Base-by-base conservation (phyloP, 1,140 invertebrate species). In the Pseudomyrmex gracilis region DNA sequence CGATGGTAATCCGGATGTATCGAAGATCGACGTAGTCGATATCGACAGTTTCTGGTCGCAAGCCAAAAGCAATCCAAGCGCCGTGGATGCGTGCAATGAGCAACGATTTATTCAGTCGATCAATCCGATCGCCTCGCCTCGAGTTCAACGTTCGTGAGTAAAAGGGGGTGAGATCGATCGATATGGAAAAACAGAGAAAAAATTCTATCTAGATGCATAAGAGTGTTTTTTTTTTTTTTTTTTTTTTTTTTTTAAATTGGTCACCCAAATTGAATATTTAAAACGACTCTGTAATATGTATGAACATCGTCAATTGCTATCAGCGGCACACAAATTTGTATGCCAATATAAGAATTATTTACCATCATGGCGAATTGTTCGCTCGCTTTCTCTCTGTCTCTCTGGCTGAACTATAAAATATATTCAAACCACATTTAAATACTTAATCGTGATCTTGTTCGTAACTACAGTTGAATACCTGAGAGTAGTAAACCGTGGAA, bases 71-170 rank as follows among this genome's bases (percentile, higher is more conserved):
- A 88, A 88, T 85, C 82, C 82, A 80, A 64, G 7, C 78, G 85
- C 71, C 86, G 82, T 85, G 83, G 83, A 89, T 88, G 85, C 83
- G 82, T 87, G 67, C 85, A 87, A 90, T 89, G 67, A 87, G 74
- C 73, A 83, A 83, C 73, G 86, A 88, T 89, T 90, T 88, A 87
- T 89, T 88, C 88, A 88, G n/a, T 76, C 73, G 22, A 57, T 47
- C 63, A 17, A n/a, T 3, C 34, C 20, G 24, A 76, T 76, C 58
- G 49, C n/a, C 24, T 83, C 34, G 58, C 61, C 64, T 64, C n/a
- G 9, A 64, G 20, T 61, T 22, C 12, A 82, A 49, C n/a, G 12
- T 43, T 82, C 45, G 68, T 1, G 8, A 22, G 63, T 71, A 15
- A 71, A 43, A 17, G 24, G n/a, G 2, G 63, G 15, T 3, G 24